Conservation (phyloP, 1,140 invertebrate genomes). For the Aporrectodea caliginosa region DNA sequence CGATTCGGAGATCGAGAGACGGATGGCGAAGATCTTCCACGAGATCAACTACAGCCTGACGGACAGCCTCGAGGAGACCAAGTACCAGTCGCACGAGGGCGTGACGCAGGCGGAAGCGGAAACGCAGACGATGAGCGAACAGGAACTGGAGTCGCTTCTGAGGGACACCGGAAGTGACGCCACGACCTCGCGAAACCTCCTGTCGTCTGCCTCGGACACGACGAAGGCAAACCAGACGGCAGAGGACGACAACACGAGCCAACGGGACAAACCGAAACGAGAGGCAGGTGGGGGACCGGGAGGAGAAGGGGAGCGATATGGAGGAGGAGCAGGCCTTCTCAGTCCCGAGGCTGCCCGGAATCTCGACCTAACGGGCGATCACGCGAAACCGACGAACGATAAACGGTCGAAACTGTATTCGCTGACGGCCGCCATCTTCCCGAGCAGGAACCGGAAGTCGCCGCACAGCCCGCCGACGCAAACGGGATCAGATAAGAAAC, state of each 20-base stretch:
- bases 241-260: background rate
- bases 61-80: constrained; percentile 24
- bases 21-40: constrained; percentile 24
- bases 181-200: too few species aligned
- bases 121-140: background rate
- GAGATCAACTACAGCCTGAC: constrained; percentile 30
- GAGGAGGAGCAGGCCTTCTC: background rate
- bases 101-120: background rate
- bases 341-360: too few species aligned
- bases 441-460: background rate
- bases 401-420: background rate
- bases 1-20: constrained; percentile 28
- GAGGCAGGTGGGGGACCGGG: background rate
- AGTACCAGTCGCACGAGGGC: background rate
- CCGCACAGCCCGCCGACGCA: background rate
- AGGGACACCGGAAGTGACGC: background rate
- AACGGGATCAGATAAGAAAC: background rate
- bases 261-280: background rate
- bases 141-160: background rate
- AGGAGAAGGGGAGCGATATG: background rate
- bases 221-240: too few species aligned
- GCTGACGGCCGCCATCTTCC: background rate
- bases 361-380: too few species aligned
- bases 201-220: too few species aligned
- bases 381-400: background rate